Base-by-base conservation (phyloP, 2,888 invertebrate species). In the Chrysodeixis includens region DNA sequence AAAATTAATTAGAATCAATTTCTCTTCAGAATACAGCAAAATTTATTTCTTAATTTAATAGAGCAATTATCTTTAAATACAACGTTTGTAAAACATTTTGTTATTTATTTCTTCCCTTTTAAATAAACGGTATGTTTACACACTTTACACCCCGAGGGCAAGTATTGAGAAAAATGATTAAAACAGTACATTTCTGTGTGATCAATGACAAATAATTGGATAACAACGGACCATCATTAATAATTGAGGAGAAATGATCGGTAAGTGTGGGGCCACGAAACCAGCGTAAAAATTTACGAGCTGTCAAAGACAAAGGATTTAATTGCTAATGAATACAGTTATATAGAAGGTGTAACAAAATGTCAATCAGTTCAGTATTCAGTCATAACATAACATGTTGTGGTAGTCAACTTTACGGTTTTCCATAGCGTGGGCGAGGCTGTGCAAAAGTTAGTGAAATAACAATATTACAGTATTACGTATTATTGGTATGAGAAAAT, bases 181-280 rank as follows among this genome's bases (percentile, higher is more conserved):
- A 66, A 56, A 0, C 16, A 64, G 54, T 60, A 51, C 61, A 70
- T 67, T 65, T 71, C 67, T 57, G 44, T 55, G 30, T 66, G 73
- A 71, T 67, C 69, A 76, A 79, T 79, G 73, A 71, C 70, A 69
- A 68, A 76, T 81, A 79, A 79, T 81, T 79, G 79, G 82, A 66
- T 71, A 71, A 78, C 22, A 59, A 66, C 66, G 67, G 40, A 64
- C 49, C 56, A 22, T 40, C 58, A 56, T 62, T 76, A 66, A 76
- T 76, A 68, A 76, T 79, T 76, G 65, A 52, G 57, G 51, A 46
- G 59, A 57, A 66, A 62, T 60, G 52, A 52, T 62, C 40, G 9
- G 20, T 46, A 54, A 8, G 6, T 53, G 14, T 66, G 10, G 9
- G 62, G 79, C 51, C 51, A 7, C 2, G 22, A 57, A 66, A 40